phyloP scores from a whole-genome alignment of 2,113 vertebrate genomes.

The Lichenostomus cassidix region DNA sequence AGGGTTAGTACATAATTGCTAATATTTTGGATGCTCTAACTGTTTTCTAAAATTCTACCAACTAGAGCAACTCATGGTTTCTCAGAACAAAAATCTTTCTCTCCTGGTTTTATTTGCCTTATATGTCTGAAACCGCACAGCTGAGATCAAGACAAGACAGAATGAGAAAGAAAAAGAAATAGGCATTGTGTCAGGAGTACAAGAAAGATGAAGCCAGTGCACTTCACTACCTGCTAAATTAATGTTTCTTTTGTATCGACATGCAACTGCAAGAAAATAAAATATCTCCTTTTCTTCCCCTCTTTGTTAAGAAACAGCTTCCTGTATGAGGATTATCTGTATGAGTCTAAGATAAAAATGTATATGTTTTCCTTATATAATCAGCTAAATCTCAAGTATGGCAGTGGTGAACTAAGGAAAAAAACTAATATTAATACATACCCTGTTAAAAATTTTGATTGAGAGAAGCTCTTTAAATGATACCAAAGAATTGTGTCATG shows the following conservation, averaged over 20 bases:
- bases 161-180: background rate
- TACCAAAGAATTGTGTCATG: background rate
- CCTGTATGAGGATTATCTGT: background rate
- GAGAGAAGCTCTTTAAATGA: background rate
- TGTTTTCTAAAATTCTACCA: background rate
- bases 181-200: background rate
- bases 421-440: background rate
- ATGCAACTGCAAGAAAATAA: background rate
- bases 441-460: background rate
- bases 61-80: background rate
- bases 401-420: background rate
- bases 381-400: background rate
- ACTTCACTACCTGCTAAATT: background rate
- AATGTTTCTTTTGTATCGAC: background rate
- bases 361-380: background rate
- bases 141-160: background rate
- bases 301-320: background rate
- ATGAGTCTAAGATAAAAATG: background rate
- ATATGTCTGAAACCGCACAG: background rate
- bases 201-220: background rate
- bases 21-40: background rate
- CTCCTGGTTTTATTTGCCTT: background rate
- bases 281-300: background rate
- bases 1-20: background rate
- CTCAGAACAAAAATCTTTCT: background rate